Evolutionary conservation across 2,797 vertebrate species (phyloP), one percentile per base, ranked within the genome.

Genomic region (Rhinogobio ventralis): DNA sequence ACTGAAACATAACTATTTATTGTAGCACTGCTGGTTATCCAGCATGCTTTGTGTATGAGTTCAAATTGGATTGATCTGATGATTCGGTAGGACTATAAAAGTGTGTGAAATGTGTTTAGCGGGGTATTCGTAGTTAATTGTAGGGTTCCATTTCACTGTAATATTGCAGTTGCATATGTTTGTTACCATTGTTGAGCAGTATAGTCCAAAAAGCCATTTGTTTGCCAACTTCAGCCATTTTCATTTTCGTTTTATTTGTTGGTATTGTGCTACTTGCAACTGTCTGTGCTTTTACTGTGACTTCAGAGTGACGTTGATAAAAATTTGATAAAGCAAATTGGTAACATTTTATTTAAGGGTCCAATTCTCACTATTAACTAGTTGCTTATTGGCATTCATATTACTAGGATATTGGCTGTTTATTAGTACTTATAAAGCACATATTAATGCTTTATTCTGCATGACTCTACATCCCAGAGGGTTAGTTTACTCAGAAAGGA

Each of bases 1-100:
- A 76, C 33, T 60, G 33, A 42, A 57, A 17, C 74, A 76, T 20
- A 55, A 49, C 55, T 75, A 55, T 77, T 5, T n/a, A 42, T 60
- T 6, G 36, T 42, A 36, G 23, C 13, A 60, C 7, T 42, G 74
- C 30, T 75, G 74, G 23, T 76, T 42, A 57, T 14, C 53, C 74
- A 77, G 23, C 33, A 76, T 1, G 23, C 33, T 77, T 75, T 55
- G 72, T 0, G 4, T 53, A 33, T 25, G 53, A 9, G 36, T 25
- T 60, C 23, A 77, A 60, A 77, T 45, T 8, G 57, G n/a, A 25
- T 42, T 19, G 36, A 11, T 77, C 23, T 77, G 36, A 77, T 25
- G n/a, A 60, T 23, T 57, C 7, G 33, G 11, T n/a, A 57, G 20
- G 53, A 25, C 53, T 57, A n/a, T n/a, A 57, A 76, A 33, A 30